Evolutionary conservation across 2,113 vertebrate genomes (phyloP), one percentile per base, ranked within the genome.

Genomic region (Tautogolabrus adspersus): DNA sequence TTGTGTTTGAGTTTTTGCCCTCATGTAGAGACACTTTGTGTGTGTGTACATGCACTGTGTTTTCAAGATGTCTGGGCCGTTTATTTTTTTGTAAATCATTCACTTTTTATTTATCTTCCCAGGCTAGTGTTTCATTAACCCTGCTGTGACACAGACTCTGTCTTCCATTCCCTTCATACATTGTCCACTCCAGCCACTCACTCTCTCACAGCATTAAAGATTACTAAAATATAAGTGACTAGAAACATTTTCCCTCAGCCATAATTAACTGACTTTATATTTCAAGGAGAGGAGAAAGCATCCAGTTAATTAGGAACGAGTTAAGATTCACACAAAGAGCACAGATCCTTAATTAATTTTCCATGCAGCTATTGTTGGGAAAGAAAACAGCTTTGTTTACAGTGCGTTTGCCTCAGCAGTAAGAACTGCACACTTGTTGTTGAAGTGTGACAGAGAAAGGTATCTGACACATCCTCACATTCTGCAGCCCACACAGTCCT

Each of bases 201-300:
- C 81, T 58, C 83, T 73, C 85, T 75, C 77, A 15, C 84, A 63
- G 62, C 83, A 77, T 78, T 70, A 76, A 79, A 88, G 87, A 84
- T 83, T 72, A 82, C 87, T 66, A 80, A 88, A 91, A 91, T 89
- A 91, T 77, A 88, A 87, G 63, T 88, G 87, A 89, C 89, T 68
- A 84, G 81, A 90, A 88, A 83, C 77, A 51, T 83, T 88, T 84
- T 91, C 75, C 61, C 70, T 84, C 85, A 70, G 78, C 79, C 82
- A 62, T 91, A 93, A 93, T 91, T 90, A 92, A 93, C 85, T 80
- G 79, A 80, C 85, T 89, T 88, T 72, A 91, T 82, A 88, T 89
- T 93, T 90, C 76, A 86, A 89, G 83, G 77, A 91, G 84, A 87
- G 22, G 62, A 22, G 18, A 40, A 68, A 76, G 71, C 84, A 83